phyloP scores from a whole-genome alignment of 2,888 invertebrate genomes.

The Eledona agricola region DNA sequence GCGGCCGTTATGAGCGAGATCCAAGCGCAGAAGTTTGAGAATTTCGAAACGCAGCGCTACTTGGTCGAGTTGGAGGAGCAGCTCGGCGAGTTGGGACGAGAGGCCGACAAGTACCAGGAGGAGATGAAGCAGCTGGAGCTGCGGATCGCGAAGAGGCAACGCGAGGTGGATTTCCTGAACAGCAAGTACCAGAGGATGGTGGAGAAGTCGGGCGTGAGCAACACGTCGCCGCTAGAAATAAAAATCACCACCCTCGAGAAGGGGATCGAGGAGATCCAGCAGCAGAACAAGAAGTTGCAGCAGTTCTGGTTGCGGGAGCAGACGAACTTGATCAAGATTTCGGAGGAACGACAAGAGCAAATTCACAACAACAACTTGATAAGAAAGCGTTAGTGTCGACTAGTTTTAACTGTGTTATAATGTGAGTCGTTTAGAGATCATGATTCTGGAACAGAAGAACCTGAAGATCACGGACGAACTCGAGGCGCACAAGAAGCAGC shows the following conservation, averaged over 20 bases:
- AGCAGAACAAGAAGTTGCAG: slow-evolving; percentile 72
- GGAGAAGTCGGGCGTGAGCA: slow-evolving; percentile 63
- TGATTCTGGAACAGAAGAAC: slow-evolving; percentile 78
- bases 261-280: slow-evolving; percentile 69
- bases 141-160: slow-evolving; percentile 64
- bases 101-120: slow-evolving; percentile 60
- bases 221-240: slow-evolving; percentile 67
- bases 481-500: slow-evolving; percentile 67
- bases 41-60: slow-evolving; percentile 52
- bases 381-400: slow-evolving; percentile 70
- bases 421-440: slow-evolving; percentile 58
- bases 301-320: slow-evolving; percentile 82
- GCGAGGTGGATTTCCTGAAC: slow-evolving; percentile 64
- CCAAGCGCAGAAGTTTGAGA: slow-evolving; percentile 63
- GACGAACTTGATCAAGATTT: slow-evolving; percentile 74
- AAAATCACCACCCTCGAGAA: slow-evolving; percentile 74
- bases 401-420: slow-evolving; percentile 5
- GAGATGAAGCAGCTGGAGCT: slow-evolving; percentile 63
- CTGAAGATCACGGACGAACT: slow-evolving; percentile 74
- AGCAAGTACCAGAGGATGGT: slow-evolving; percentile 65
- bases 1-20: slow-evolving; percentile 68
- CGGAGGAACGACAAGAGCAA: slow-evolving; percentile 74
- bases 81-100: slow-evolving; percentile 60
- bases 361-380: slow-evolving; percentile 75
- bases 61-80: slow-evolving; percentile 58